Evolutionary conservation across 2,888 invertebrate genomes (phyloP).

Genomic region (Hanleya hanleyi): DNA sequence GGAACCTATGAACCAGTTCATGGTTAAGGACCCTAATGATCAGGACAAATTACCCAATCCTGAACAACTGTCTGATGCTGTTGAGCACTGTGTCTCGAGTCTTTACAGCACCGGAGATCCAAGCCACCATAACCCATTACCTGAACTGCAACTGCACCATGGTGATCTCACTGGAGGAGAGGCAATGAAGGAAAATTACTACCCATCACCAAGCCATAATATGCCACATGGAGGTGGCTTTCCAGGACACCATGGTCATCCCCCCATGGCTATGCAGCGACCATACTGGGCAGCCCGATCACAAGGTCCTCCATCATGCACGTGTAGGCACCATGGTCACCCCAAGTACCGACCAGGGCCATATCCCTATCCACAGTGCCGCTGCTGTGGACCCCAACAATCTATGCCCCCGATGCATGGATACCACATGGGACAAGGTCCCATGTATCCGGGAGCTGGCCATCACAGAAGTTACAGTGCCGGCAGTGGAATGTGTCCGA

Average conservation of each 20-base stretch:
- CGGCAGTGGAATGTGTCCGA: too few relatives aligned
- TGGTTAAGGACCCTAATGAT: too few relatives aligned
- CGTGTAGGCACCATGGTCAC: not conserved
- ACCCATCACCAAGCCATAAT: not conserved
- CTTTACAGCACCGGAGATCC: not conserved
- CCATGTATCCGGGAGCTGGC: not conserved
- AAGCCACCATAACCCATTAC: not conserved
- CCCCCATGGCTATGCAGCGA: not conserved
- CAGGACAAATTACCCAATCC: too few relatives aligned
- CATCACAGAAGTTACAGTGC: constrained; percentile 1
- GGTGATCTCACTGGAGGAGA: not conserved
- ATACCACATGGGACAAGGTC: not conserved
- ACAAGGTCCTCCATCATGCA: not conserved
- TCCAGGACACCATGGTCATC: not conserved
- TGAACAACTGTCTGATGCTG: not conserved
- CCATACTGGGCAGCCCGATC: not conserved
- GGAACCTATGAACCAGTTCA: too few relatives aligned
- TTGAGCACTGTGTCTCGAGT: not conserved
- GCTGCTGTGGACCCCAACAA: not conserved
- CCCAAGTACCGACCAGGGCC: not conserved
- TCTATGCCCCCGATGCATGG: not conserved
- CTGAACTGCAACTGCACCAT: not conserved
- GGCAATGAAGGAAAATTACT: not conserved
- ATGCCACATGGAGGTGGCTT: not conserved
- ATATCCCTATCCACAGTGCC: not conserved